Conservation (phyloP, 2,113 vertebrate genomes). For the Catharus fuscescens region DNA sequence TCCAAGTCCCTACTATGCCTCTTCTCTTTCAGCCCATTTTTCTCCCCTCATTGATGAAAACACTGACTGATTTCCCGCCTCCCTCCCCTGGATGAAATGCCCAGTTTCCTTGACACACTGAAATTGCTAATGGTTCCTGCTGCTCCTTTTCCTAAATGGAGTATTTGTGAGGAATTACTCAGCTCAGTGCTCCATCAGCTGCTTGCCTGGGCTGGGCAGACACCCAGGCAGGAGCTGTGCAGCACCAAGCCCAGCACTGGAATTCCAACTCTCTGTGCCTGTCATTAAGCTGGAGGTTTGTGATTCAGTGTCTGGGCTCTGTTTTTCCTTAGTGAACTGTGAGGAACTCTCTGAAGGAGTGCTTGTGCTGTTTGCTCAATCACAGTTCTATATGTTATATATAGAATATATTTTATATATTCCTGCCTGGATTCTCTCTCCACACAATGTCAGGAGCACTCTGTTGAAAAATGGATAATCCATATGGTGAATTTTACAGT, state of each 20-base stretch:
- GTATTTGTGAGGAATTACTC: constrained; percentile 34
- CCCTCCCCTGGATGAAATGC: neutral
- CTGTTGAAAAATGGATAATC: constrained; percentile 67
- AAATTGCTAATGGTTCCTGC: constrained; percentile 17
- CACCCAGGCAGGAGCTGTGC: neutral
- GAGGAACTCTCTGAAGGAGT: constrained; percentile 24
- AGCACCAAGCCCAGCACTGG: neutral
- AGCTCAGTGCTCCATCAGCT: constrained; percentile 19
- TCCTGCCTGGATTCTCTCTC: constrained; percentile 3
- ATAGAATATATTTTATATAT: neutral
- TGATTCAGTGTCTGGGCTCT: constrained; percentile 48
- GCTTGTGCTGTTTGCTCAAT: constrained; percentile 22
- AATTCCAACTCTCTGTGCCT: neutral
- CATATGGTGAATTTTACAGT: constrained; percentile 23
- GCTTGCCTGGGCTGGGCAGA: neutral
- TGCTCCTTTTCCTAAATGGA: constrained; percentile 16
- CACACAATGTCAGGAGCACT: neutral
- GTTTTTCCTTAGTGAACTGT: constrained; percentile 40
- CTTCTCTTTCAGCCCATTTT: neutral
- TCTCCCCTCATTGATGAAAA: constrained; percentile 25
- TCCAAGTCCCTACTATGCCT: neutral
- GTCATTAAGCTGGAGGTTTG: constrained; percentile 35
- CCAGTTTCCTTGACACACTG: neutral
- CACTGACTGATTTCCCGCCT: neutral
- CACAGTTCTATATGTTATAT: neutral